Evolutionary conservation across 2,888 invertebrate species (phyloP), one percentile per base, ranked within the genome.

Genomic region (Amiota communis): DNA sequence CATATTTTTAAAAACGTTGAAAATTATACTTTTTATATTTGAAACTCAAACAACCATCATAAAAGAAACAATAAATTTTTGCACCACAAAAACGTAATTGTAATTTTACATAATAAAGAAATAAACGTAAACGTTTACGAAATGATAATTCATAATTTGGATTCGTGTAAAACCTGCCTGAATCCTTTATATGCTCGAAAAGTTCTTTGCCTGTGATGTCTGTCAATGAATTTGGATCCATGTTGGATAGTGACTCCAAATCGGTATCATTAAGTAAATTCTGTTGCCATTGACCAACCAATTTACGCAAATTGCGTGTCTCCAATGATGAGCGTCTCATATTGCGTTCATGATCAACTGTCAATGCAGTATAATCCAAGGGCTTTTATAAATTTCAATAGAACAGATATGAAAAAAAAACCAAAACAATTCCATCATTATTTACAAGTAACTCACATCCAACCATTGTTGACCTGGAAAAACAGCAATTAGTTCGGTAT

Each of bases 141-240:
- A 36, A 36, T 36, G 36, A 36, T 36, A 36, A 36, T 4, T 36
- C 8, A 36, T 36, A 36, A 36, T 36, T 36, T 36, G 36, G 4
- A 75, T 53, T 74, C 78, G 78, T 78, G 77, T 76, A 76, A 77
- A 91, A 93, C 92, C 93, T 91, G 83, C 95, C 94, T 79, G 95
- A 95, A 90, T 95, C 95, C 88, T 95, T 77, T 65, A 82, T 76
- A 73, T 80, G 81, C 61, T 81, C 82, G 75, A 82, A 78, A 87
- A 95, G 95, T 78, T 93, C 93, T 88, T 93, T 93, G 76, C 92
- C 94, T 56, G 94, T 93, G 84, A 96, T 94, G 87, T 96, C 96
- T 64, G 93, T 93, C 81, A 96, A 91, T 78, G 95, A 95, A 78
- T 96, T 95, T 11, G 96, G 96, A 90, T 96, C 96, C 96, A 96